These are phyloP conservation scores for Plusia festucae DNA, from an alignment of 2,888 invertebrate species.

Conservation along the genomic window DNA sequence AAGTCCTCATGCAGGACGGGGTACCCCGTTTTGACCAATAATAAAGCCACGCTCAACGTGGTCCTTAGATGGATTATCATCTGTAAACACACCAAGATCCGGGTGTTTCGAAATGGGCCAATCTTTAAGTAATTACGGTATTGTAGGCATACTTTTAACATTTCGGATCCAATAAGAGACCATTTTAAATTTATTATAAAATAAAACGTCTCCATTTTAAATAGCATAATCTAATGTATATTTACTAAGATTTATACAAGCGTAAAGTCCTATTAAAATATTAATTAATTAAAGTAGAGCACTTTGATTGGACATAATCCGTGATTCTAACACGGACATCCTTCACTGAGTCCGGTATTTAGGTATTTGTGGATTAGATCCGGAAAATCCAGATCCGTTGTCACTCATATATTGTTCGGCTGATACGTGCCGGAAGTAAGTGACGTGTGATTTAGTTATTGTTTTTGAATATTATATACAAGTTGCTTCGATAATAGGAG, in stretches of 20 bases:
- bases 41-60: too few relatives aligned
- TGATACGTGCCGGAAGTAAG: background rate
- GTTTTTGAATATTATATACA: background rate
- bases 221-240: background rate
- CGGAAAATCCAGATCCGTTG: conserved; percentile 17
- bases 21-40: too few relatives aligned
- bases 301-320: conserved; percentile 35
- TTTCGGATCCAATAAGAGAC: too few relatives aligned
- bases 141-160: too few relatives aligned
- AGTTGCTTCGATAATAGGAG: background rate
- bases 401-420: background rate
- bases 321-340: conserved; percentile 56
- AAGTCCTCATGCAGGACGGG: too few relatives aligned
- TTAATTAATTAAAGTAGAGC: conserved; percentile 41
- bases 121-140: too few relatives aligned
- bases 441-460: background rate
- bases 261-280: conserved; percentile 19
- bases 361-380: conserved; percentile 29
- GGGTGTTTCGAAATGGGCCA: too few relatives aligned
- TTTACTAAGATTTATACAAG: conserved; percentile 1
- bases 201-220: background rate
- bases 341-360: conserved; percentile 51
- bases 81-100: too few relatives aligned
- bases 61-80: too few relatives aligned
- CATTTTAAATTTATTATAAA: too few relatives aligned